Percentiles rank a stretch among this genome's conserved stretches.
These are phyloP conservation scores for Antitype chi DNA, from an alignment of 2,888 invertebrate genomes.

Conservation along the genomic window DNA sequence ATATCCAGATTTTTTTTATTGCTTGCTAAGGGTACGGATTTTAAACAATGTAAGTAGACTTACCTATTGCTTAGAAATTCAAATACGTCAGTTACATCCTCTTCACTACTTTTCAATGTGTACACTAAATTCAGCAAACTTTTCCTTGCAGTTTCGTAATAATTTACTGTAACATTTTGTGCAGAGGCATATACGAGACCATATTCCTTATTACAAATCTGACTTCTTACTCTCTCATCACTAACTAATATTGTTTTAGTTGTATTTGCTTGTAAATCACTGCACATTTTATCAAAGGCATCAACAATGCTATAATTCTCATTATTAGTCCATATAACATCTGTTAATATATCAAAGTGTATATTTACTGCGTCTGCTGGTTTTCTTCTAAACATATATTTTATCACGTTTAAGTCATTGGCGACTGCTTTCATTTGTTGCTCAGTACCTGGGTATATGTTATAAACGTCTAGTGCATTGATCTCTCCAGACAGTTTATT, in stretches of 20 bases:
- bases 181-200: constrained; percentile 74
- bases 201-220: constrained; percentile 82
- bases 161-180: constrained; percentile 70
- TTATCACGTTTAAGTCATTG: constrained; percentile 73
- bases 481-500: constrained; percentile 77
- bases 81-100: constrained; percentile 72
- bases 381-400: constrained; percentile 80
- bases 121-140: constrained; percentile 76
- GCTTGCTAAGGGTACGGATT: background rate
- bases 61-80: constrained; percentile 80
- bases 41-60: constrained; percentile 26
- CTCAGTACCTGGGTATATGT: constrained; percentile 65
- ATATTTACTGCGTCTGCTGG: constrained; percentile 79
- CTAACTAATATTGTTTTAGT: constrained; percentile 77
- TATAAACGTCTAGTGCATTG: constrained; percentile 69
- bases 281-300: constrained; percentile 76
- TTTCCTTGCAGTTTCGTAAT: constrained; percentile 71
- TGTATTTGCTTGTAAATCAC: constrained; percentile 74
- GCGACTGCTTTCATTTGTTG: constrained; percentile 71
- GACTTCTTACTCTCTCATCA: constrained; percentile 74
- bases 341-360: constrained; percentile 84
- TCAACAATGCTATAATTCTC: constrained; percentile 75
- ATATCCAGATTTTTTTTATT: background rate
- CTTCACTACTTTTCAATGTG: constrained; percentile 66
- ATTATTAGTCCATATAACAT: constrained; percentile 76